These are phyloP conservation scores for Aotus griseimembra DNA, from an alignment of 2,797 vertebrate species.

Conservation along the genomic window DNA sequence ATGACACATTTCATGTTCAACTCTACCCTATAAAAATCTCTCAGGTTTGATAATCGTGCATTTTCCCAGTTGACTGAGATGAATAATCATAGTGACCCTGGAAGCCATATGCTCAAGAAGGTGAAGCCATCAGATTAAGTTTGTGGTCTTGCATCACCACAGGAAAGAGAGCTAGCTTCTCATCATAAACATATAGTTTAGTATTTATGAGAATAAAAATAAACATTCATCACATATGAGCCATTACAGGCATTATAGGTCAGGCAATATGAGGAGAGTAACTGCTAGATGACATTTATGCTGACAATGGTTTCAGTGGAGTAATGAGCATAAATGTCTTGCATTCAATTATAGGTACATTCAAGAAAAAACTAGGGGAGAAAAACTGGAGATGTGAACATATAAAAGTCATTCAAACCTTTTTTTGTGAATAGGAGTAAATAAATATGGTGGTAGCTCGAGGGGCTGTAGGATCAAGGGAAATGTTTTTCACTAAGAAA, in stretches of 20 bases:
- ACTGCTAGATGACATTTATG: not conserved
- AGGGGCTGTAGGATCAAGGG: not conserved
- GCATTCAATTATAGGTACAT: not conserved
- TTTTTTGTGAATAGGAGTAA: not conserved
- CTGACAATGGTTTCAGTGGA: not conserved
- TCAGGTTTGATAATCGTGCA: not conserved
- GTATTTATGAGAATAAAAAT: not conserved
- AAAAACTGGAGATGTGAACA: not conserved
- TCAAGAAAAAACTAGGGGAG: not conserved
- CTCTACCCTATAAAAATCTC: not conserved
- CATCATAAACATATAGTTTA: not conserved
- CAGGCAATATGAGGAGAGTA: not conserved
- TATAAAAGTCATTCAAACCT: not conserved
- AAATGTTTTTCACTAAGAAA: not conserved
- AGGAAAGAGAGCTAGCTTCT: not conserved
- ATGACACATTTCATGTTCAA: not conserved
- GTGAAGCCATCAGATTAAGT: not conserved
- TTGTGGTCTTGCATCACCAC: not conserved
- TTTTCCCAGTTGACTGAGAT: not conserved
- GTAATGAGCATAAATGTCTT: not conserved
- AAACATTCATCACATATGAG: not conserved
- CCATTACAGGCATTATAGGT: not conserved
- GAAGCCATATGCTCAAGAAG: not conserved
- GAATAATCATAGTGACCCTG: not conserved
- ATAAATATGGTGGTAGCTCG: not conserved